Conservation (phyloP, 2,888 invertebrate species). For the Epinotia brunnichana region DNA sequence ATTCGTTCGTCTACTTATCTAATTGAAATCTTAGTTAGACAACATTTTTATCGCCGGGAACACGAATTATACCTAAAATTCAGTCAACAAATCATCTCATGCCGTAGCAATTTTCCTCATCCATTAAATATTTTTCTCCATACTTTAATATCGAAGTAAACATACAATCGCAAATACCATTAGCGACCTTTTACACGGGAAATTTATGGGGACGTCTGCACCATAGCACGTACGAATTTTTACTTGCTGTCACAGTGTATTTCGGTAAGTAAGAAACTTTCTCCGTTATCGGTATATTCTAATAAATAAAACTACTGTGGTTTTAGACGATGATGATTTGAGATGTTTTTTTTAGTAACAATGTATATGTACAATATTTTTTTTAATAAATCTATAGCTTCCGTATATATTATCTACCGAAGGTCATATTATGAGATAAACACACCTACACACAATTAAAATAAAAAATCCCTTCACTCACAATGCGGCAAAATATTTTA, state of each 20-base stretch:
- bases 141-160: constrained; percentile 61
- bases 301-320: neutral
- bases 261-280: neutral
- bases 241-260: constrained; percentile 56
- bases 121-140: constrained; percentile 47
- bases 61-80: constrained; percentile 21
- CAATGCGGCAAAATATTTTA: no score
- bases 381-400: no score
- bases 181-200: constrained; percentile 73
- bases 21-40: neutral
- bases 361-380: no score
- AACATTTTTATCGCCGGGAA: neutral
- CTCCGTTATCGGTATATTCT: neutral
- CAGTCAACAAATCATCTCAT: constrained; percentile 32
- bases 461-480: no score
- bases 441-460: no score
- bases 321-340: no score
- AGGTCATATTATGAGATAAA: no score
- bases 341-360: no score
- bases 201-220: constrained; percentile 74
- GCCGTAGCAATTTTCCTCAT: constrained; percentile 29
- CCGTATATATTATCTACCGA: no score
- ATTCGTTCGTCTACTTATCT: no score
- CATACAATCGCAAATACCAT: constrained; percentile 69
- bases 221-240: constrained; percentile 73